Conservation (phyloP, 2,113 vertebrate genomes). For the Formicarius rufipectus region DNA sequence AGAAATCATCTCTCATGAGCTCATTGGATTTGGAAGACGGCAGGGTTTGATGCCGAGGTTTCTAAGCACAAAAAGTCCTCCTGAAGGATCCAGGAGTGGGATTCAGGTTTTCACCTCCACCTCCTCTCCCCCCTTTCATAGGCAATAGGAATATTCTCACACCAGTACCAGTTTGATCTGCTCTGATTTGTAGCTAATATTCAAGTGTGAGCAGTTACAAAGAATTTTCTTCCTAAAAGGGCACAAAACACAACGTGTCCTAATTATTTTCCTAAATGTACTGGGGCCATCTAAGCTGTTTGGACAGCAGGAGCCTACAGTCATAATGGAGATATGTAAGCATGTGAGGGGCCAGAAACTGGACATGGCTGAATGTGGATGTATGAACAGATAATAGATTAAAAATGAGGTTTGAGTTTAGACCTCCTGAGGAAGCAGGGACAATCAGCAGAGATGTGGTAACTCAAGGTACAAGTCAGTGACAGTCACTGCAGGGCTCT, state of each 20-base stretch:
- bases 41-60: neutral
- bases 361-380: neutral
- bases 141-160: neutral
- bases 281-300: neutral
- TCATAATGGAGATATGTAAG: neutral
- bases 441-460: neutral
- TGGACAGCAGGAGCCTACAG: neutral
- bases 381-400: neutral
- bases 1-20: neutral
- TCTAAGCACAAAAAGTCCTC: neutral
- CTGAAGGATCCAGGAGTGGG: neutral
- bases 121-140: neutral
- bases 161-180: neutral
- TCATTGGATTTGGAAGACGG: neutral
- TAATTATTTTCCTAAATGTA: neutral
- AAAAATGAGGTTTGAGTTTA: neutral
- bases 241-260: neutral
- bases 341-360: neutral
- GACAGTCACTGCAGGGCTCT: conserved; percentile 2
- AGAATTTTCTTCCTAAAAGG: neutral
- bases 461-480: neutral
- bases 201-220: neutral
- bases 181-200: neutral
- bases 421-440: neutral
- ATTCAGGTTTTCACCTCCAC: neutral